These are phyloP conservation scores for Chionis minor DNA, from an alignment of 2,113 vertebrate species.

Conservation along the genomic window DNA sequence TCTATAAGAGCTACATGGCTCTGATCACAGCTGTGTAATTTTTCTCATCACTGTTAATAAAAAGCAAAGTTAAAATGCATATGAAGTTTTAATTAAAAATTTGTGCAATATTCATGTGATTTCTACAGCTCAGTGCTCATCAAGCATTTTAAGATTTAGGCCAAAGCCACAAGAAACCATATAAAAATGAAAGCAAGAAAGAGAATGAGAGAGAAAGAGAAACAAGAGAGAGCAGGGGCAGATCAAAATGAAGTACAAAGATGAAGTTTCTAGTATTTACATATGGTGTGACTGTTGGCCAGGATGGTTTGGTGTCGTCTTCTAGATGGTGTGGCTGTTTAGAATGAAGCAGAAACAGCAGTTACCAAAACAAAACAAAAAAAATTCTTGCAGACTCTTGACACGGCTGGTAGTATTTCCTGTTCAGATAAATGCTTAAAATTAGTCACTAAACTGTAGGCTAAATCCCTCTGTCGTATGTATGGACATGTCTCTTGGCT, in stretches of 20 bases:
- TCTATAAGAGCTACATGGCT: background rate
- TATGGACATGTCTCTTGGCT: background rate
- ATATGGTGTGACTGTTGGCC: too few relatives aligned
- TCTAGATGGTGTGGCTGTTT: background rate
- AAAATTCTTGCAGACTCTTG: background rate
- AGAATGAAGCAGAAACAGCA: background rate
- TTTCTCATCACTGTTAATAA: constrained; percentile 60
- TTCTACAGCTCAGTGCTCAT: constrained; percentile 27
- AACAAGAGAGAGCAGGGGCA: background rate
- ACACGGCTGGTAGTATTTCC: background rate
- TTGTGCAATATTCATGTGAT: background rate
- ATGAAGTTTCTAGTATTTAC: background rate
- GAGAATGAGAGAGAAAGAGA: background rate
- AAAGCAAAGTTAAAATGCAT: constrained; percentile 50
- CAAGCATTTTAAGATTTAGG: constrained; percentile 10
- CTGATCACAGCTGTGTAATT: constrained; percentile 48
- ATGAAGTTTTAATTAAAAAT: constrained; percentile 64
- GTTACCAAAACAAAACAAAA: background rate
- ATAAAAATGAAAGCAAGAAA: background rate
- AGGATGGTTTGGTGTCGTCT: background rate
- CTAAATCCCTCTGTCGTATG: background rate
- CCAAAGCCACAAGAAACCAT: background rate
- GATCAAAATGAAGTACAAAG: background rate
- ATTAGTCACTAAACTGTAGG: background rate
- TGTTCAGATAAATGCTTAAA: background rate